phyloP scores from a whole-genome alignment of 2,888 invertebrate genomes.

The Mimumesa dahlbomi region DNA sequence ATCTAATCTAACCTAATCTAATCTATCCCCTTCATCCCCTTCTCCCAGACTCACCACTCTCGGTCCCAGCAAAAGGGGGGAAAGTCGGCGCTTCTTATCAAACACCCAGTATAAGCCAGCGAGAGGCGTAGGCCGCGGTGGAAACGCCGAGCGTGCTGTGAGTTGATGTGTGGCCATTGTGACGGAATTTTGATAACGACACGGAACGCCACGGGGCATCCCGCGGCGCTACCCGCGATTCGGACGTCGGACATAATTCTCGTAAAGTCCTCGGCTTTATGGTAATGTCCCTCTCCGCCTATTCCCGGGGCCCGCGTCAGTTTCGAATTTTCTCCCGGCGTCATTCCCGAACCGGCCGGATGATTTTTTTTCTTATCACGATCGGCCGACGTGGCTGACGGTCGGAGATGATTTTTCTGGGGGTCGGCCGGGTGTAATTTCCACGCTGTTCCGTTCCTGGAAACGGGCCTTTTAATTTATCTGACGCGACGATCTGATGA shows the following conservation, averaged over 20 bases:
- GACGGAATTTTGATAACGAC: constrained; percentile 78
- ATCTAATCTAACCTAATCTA: no score
- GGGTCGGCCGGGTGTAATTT: not conserved
- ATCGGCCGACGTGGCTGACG: constrained; percentile 39
- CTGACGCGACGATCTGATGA: no score
- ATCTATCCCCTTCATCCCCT: no score
- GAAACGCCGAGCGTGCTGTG: constrained; percentile 41
- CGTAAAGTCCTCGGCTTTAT: constrained; percentile 77
- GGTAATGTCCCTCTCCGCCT: constrained; percentile 72
- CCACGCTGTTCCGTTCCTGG: not conserved
- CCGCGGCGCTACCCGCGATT: constrained; percentile 68
- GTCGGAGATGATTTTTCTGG: constrained; percentile 30
- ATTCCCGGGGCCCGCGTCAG: constrained; percentile 46
- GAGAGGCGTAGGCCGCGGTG: constrained; percentile 36
- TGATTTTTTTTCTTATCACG: constrained; percentile 62
- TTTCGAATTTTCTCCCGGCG: constrained; percentile 53
- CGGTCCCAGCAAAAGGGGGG: no score
- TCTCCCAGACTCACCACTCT: no score
- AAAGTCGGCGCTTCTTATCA: no score
- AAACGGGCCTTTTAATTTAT: not conserved
- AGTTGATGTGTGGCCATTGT: constrained; percentile 73
- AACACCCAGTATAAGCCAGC: constrained; percentile 36
- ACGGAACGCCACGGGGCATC: constrained; percentile 71
- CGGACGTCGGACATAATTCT: constrained; percentile 72
- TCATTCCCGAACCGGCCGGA: constrained; percentile 39